Evolutionary conservation across 92 coral and sea anemone genomes (phyloP), one percentile per base, ranked within the genome.

Genomic region (Plumapathes pennacea): DNA sequence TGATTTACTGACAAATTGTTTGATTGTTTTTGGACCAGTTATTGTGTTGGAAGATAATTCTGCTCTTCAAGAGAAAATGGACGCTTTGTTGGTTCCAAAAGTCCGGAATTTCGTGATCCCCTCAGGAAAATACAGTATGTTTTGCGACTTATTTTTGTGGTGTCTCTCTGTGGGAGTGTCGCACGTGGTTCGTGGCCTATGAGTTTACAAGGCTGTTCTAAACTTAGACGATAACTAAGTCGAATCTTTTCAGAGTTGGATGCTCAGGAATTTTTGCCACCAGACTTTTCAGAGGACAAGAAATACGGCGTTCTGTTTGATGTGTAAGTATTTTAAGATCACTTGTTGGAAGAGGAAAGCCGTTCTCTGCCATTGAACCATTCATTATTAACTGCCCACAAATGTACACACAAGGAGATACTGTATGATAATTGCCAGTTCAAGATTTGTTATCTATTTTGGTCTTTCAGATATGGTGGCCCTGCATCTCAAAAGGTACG

Each of bases 301-400:
- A 88, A 91, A 68, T 91, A 91, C 28, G 89, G 83, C 13, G 97
- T 91, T n/a, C 85, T 79, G 22, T 84, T 91, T 44, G 76, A 76
- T 22, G 96, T 91, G 97, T 91, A 52, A 79, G 97, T 79, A 18
- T 10, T 12, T 22, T 1, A 3, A 17, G 24, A 15, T 12, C 3
- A 54, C 19, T 34, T n/a, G 40, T 34, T n/a, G n/a, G n/a, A n/a
- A n/a, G n/a, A n/a, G n/a, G n/a, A n/a, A n/a, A n/a, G n/a, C n/a
- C n/a, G n/a, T n/a, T n/a, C n/a, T n/a, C n/a, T n/a, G n/a, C n/a
- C n/a, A n/a, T n/a, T n/a, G n/a, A n/a, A n/a, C n/a, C n/a, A n/a
- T n/a, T n/a, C n/a, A n/a, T n/a, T n/a, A n/a, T n/a, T n/a, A n/a
- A n/a, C n/a, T n/a, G n/a, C n/a, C n/a, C n/a, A n/a, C n/a, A n/a